phyloP scores from a whole-genome alignment of 2,797 vertebrate genomes.

The Spondyliosoma cantharus region DNA sequence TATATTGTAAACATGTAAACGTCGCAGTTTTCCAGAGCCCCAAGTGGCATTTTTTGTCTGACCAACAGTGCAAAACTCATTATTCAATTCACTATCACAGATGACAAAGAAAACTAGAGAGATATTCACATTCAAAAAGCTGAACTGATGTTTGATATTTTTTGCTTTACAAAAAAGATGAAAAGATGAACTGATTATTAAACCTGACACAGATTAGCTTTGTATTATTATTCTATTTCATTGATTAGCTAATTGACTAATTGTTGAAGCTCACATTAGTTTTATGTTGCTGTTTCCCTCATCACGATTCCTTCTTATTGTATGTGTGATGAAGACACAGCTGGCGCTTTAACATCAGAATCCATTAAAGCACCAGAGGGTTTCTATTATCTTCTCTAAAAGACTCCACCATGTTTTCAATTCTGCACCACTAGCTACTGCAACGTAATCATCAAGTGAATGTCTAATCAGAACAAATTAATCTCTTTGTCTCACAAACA shows the following conservation, averaged over 20 bases:
- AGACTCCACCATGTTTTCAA: conserved; percentile 54
- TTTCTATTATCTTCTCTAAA: conserved; percentile 57
- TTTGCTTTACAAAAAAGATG: not conserved
- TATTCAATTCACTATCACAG: not conserved
- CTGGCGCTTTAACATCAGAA: conserved; percentile 19
- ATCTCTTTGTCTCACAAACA: conserved; percentile 70
- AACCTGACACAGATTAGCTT: not conserved
- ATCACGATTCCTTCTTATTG: conserved; percentile 18
- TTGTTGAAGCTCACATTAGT: not conserved
- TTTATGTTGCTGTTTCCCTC: not conserved
- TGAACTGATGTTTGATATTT: not conserved
- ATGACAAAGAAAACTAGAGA: not conserved
- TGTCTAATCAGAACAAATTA: conserved; percentile 80
- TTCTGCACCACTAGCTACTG: conserved; percentile 49
- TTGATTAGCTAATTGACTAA: not conserved
- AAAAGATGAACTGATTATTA: not conserved
- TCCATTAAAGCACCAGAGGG: conserved; percentile 46
- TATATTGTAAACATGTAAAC: not conserved
- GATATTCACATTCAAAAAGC: not conserved
- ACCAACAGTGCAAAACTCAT: not conserved
- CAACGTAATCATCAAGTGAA: conserved; percentile 67
- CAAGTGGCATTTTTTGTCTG: not conserved
- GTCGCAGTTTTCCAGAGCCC: not conserved
- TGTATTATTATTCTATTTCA: not conserved
- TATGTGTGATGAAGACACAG: conserved; percentile 31